These are phyloP conservation scores for Mythimna albipuncta DNA, from an alignment of 2,888 invertebrate species.

Conservation along the genomic window DNA sequence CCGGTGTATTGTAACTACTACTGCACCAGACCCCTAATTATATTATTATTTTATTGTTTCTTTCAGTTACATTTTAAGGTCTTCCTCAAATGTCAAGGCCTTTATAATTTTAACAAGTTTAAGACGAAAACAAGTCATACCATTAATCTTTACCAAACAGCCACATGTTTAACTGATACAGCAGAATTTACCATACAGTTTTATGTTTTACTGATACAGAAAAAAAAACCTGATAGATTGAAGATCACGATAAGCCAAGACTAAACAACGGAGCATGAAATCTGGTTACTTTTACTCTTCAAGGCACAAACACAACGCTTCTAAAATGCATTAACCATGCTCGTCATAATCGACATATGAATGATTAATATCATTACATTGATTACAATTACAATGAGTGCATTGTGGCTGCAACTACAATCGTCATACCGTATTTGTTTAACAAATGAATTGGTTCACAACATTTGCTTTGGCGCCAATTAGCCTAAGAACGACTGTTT, in stretches of 20 bases:
- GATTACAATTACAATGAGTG: slow-evolving; percentile 24
- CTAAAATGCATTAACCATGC: neutral
- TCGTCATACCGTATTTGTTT: slow-evolving; percentile 70
- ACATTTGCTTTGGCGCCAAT: slow-evolving; percentile 80
- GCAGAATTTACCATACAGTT: neutral
- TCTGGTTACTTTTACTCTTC: slow-evolving; percentile 24
- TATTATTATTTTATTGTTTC: too few relatives aligned
- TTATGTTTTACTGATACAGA: slow-evolving; percentile 28
- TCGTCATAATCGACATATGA: neutral
- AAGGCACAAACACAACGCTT: slow-evolving; percentile 6
- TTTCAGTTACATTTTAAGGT: too few relatives aligned
- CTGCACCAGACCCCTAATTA: too few relatives aligned
- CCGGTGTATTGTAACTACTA: too few relatives aligned
- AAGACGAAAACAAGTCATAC: neutral
- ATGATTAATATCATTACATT: slow-evolving; percentile 13
- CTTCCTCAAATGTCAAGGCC: too few relatives aligned
- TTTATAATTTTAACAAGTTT: too few relatives aligned
- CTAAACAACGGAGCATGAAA: slow-evolving; percentile 23
- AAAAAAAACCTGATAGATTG: slow-evolving; percentile 19
- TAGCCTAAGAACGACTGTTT: slow-evolving; percentile 73
- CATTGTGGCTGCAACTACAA: slow-evolving; percentile 21
- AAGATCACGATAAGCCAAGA: slow-evolving; percentile 23
- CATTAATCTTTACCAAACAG: slow-evolving; percentile 11
- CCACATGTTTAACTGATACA: slow-evolving; percentile 20
- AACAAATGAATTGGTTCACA: slow-evolving; percentile 77